Evolutionary conservation across 2,888 invertebrate genomes (phyloP).

Genomic region (Leptura quadrifasciata): DNA sequence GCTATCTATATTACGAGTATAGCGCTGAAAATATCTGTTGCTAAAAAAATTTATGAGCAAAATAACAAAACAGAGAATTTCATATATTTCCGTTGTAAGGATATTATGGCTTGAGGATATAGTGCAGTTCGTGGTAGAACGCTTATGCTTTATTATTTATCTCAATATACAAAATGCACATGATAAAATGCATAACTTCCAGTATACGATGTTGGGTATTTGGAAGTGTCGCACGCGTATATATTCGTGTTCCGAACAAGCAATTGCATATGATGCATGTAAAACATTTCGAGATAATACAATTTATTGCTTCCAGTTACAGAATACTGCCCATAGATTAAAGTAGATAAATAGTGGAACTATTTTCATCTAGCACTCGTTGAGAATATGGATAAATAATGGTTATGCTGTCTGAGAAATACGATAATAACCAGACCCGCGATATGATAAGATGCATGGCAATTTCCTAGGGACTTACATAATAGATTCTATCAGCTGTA

Average conservation of each 20-base stretch:
- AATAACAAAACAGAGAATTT: neutral
- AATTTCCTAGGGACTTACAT: neutral
- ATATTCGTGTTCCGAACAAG: slow-evolving; percentile 13
- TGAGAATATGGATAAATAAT: slow-evolving; percentile 17
- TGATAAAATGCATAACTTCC: slow-evolving; percentile 10
- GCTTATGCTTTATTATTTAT: neutral
- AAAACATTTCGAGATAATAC: slow-evolving; percentile 22
- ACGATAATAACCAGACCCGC: slow-evolving; percentile 5
- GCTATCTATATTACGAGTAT: neutral
- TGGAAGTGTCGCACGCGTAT: neutral
- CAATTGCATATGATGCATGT: slow-evolving; percentile 33
- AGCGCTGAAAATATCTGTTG: neutral
- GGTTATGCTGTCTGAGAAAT: slow-evolving; percentile 5
- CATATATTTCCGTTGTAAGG: neutral
- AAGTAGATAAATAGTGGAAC: neutral
- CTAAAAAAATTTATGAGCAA: neutral
- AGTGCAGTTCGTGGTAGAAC: neutral
- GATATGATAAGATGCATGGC: neutral
- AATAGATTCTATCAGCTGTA: slow-evolving; percentile 6
- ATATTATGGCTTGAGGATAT: neutral
- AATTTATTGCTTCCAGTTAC: slow-evolving; percentile 24
- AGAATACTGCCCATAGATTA: slow-evolving; percentile 20
- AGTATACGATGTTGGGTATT: neutral
- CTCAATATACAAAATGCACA: slow-evolving; percentile 12
- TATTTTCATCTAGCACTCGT: neutral